These are phyloP conservation scores for Choristoneura rosaceana DNA, from an alignment of 2,888 invertebrate genomes.

Conservation along the genomic window DNA sequence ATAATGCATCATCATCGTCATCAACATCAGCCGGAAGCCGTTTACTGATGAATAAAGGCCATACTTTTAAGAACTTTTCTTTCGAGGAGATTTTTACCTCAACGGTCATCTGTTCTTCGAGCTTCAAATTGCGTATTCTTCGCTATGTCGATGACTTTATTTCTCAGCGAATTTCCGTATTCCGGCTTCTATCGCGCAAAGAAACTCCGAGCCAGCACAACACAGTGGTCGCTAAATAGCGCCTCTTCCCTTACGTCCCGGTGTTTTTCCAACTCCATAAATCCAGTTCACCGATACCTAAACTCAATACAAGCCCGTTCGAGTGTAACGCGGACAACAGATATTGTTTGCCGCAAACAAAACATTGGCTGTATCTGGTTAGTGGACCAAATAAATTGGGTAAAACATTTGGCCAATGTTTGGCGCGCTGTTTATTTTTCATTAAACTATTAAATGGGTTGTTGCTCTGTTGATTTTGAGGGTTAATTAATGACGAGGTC, in stretches of 20 bases:
- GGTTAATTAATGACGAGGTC: constrained; percentile 32
- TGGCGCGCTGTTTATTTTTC: constrained; percentile 35
- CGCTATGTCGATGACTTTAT: too few relatives aligned
- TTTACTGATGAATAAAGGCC: too few relatives aligned
- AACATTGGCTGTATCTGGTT: constrained; percentile 21
- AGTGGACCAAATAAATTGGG: constrained; percentile 8
- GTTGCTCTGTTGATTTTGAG: constrained; percentile 22
- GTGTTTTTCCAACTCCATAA: not conserved
- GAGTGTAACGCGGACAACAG: constrained; percentile 15
- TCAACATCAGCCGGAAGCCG: too few relatives aligned
- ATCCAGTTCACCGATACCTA: constrained; percentile 6
- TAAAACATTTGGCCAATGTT: constrained; percentile 14
- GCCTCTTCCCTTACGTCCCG: not conserved
- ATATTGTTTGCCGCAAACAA: constrained; percentile 26
- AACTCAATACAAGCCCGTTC: constrained; percentile 8
- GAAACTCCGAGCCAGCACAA: too few relatives aligned
- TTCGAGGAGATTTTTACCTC: too few relatives aligned
- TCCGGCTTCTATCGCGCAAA: too few relatives aligned
- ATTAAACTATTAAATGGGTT: constrained; percentile 39
- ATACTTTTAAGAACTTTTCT: too few relatives aligned
- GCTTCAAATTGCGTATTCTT: too few relatives aligned
- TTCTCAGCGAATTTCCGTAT: too few relatives aligned
- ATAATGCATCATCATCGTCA: too few relatives aligned
- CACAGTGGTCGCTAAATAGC: too few relatives aligned
- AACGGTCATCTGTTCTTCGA: too few relatives aligned